These are phyloP conservation scores for Pocillopora grandis DNA, from an alignment of 92 coral and sea anemone genomes.

Conservation along the genomic window DNA sequence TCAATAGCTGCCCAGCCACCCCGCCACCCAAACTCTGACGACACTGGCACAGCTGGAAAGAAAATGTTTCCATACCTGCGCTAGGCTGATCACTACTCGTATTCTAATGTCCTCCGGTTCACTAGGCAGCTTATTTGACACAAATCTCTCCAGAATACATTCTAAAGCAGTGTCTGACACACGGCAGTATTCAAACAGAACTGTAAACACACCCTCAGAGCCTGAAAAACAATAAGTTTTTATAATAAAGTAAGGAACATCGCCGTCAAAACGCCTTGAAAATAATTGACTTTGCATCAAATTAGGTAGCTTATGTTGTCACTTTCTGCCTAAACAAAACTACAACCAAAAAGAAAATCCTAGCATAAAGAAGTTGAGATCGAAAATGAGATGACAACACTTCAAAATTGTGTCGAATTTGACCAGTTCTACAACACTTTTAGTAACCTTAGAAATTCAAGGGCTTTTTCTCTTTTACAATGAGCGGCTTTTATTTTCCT, in stretches of 20 bases:
- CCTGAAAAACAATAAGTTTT: background rate
- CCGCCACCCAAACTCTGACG: too few species aligned
- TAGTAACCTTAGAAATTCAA: too few species aligned
- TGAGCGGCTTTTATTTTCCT: too few species aligned
- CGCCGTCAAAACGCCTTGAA: background rate
- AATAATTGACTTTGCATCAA: background rate
- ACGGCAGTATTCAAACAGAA: conserved; percentile 66
- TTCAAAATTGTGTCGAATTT: too few species aligned
- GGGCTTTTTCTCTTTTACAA: too few species aligned
- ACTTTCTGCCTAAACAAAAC: too few species aligned
- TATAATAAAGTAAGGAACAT: background rate
- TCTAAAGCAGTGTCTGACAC: conserved; percentile 56
- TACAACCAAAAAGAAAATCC: background rate
- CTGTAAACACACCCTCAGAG: conserved; percentile 33
- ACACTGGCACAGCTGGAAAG: too few species aligned
- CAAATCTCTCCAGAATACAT: conserved; percentile 36
- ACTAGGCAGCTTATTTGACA: conserved; percentile 15
- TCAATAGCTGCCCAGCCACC: too few species aligned
- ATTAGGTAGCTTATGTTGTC: too few species aligned
- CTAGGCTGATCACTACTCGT: conserved; percentile 41
- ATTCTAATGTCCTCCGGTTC: conserved; percentile 25
- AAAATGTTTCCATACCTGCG: conserved; percentile 39
- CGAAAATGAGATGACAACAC: too few species aligned
- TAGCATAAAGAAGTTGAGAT: too few species aligned
- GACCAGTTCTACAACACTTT: too few species aligned